phyloP scores from a whole-genome alignment of 1,140 invertebrate genomes.

The Drosophila burlai region DNA sequence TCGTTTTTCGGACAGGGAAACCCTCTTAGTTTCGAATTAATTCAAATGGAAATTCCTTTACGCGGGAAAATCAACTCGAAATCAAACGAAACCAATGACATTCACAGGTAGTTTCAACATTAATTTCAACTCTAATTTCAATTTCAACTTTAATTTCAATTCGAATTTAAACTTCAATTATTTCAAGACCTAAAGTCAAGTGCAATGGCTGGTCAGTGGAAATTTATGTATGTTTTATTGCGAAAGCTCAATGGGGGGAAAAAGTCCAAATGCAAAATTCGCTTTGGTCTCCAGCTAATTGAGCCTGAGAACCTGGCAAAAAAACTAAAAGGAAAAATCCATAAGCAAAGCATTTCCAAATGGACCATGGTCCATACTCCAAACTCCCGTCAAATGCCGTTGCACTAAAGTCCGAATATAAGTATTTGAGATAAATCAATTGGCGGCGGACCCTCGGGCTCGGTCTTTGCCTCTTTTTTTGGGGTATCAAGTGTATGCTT shows the following conservation, averaged over 20 bases:
- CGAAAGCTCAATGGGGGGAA: constrained; percentile 10
- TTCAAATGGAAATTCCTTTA: constrained; percentile 31
- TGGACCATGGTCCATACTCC: constrained; percentile 7
- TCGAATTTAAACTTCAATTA: too few species aligned
- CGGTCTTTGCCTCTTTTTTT: constrained; percentile 6
- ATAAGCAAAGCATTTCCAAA: constrained; percentile 17
- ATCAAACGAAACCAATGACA: constrained; percentile 13
- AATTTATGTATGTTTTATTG: constrained; percentile 36
- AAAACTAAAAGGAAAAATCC: neutral
- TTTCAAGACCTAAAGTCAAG: neutral
- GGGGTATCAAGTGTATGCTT: constrained; percentile 25
- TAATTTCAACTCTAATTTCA: neutral
- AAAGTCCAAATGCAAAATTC: constrained; percentile 45
- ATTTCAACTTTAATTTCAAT: neutral
- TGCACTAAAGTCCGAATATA: constrained; percentile 21
- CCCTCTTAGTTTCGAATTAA: constrained; percentile 33
- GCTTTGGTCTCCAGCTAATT: constrained; percentile 32
- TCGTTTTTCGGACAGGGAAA: constrained; percentile 28
- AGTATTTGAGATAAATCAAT: constrained; percentile 51
- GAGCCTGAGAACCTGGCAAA: constrained; percentile 38
- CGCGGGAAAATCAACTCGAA: neutral
- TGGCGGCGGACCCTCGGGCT: constrained; percentile 40
- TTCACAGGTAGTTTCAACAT: neutral
- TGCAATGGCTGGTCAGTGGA: neutral
- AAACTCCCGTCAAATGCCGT: constrained; percentile 6